phyloP scores from a whole-genome alignment of 2,113 vertebrate genomes.

The Solea senegalensis region DNA sequence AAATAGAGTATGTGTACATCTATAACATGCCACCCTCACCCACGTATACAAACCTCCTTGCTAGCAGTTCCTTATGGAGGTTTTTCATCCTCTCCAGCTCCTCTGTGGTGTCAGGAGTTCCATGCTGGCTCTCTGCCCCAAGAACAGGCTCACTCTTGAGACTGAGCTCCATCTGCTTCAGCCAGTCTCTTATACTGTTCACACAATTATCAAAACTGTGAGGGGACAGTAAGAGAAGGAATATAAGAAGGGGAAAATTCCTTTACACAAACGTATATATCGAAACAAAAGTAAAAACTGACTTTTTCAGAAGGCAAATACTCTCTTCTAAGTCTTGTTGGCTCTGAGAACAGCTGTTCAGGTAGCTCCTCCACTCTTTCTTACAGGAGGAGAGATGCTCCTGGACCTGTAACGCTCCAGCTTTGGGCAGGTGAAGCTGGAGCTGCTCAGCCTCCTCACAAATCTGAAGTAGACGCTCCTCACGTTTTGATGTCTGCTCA shows the following conservation, averaged over 20 bases:
- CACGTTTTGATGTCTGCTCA: slow-evolving; percentile 82
- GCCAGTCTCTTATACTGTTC: slow-evolving; percentile 86
- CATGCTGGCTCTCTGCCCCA: slow-evolving; percentile 83
- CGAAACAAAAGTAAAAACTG: slow-evolving; percentile 15
- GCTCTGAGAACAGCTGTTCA: slow-evolving; percentile 84
- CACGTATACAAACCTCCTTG: slow-evolving; percentile 83
- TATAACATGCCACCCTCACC: slow-evolving; percentile 17
- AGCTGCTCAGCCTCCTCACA: slow-evolving; percentile 88
- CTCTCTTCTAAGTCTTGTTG: slow-evolving; percentile 86
- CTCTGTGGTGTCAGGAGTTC: slow-evolving; percentile 84
- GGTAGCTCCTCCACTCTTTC: slow-evolving; percentile 86
- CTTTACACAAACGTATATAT: slow-evolving; percentile 11
- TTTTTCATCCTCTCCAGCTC: slow-evolving; percentile 90
- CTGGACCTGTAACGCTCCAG: slow-evolving; percentile 83
- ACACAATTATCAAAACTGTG: slow-evolving; percentile 88
- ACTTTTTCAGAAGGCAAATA: slow-evolving; percentile 81
- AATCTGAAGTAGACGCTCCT: slow-evolving; percentile 82
- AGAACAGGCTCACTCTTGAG: slow-evolving; percentile 82
- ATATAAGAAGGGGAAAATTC: neutral
- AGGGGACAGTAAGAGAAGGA: slow-evolving; percentile 1
- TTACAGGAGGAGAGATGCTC: slow-evolving; percentile 86
- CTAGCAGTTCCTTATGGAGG: slow-evolving; percentile 87
- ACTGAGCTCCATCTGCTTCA: slow-evolving; percentile 87
- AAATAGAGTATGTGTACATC: slow-evolving; percentile 1
- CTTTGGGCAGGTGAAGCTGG: slow-evolving; percentile 84